phyloP scores from a whole-genome alignment of 2,888 invertebrate genomes.

The Lysandra coridon region DNA sequence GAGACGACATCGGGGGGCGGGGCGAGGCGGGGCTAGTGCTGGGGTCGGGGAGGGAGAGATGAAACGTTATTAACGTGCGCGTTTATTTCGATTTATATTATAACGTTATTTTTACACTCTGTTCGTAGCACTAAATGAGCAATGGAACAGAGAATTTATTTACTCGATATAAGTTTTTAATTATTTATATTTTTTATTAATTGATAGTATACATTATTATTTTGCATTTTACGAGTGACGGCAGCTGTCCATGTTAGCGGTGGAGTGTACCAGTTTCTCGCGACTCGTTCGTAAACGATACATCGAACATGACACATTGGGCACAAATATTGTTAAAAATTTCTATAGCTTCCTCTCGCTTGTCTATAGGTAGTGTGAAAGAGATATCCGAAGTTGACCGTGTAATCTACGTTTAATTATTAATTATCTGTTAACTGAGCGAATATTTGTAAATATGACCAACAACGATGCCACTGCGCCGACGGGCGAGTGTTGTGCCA shows the following conservation, averaged over 20 bases:
- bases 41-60: constrained; percentile 18
- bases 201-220: constrained; percentile 75
- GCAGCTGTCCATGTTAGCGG: constrained; percentile 74
- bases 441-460: constrained; percentile 62
- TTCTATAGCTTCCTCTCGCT: constrained; percentile 65
- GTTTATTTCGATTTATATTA: constrained; percentile 39
- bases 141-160: constrained; percentile 80
- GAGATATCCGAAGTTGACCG: constrained; percentile 51
- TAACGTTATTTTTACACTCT: constrained; percentile 72
- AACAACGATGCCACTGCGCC: constrained; percentile 74
- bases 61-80: constrained; percentile 41
- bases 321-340: constrained; percentile 72
- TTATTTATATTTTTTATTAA: constrained; percentile 73
- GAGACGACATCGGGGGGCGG: constrained; percentile 31
- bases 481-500: constrained; percentile 73
- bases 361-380: constrained; percentile 55
- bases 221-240: constrained; percentile 78
- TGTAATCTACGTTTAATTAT: constrained; percentile 37
- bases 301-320: constrained; percentile 81
- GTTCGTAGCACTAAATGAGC: constrained; percentile 75
- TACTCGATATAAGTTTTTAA: constrained; percentile 77
- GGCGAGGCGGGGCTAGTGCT: constrained; percentile 3
- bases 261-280: constrained; percentile 72
- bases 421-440: constrained; percentile 55
- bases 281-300: constrained; percentile 72